Conservation (phyloP, 30 jellyfish, hydroid and myxozoan species). For the Rhopilema esculentum region DNA sequence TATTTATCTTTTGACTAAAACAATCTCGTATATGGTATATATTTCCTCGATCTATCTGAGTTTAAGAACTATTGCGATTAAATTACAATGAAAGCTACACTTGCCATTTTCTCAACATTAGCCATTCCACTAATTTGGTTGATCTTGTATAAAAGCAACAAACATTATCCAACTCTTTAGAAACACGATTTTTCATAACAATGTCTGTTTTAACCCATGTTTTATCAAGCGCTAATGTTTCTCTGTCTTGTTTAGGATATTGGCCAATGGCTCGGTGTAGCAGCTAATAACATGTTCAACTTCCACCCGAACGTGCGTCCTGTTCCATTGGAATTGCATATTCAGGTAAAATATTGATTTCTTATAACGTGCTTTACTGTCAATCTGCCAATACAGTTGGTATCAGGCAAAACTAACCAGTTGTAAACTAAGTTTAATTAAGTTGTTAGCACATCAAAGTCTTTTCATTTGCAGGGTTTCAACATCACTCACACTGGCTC, state of each 20-base stretch:
- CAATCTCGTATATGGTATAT: too few relatives aligned
- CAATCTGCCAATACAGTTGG: background rate
- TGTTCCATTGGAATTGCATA: constrained; percentile 90
- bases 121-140: too few relatives aligned
- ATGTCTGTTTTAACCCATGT: too few relatives aligned
- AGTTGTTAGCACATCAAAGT: background rate
- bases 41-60: too few relatives aligned
- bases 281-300: constrained; percentile 89
- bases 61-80: too few relatives aligned
- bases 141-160: too few relatives aligned
- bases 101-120: too few relatives aligned
- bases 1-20: too few relatives aligned
- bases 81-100: too few relatives aligned
- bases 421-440: background rate
- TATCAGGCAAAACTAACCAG: background rate
- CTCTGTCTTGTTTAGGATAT: constrained; percentile 54
- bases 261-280: constrained; percentile 99
- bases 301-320: constrained; percentile 98
- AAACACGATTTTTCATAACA: too few relatives aligned
- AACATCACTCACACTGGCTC: constrained; percentile 98
- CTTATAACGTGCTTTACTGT: background rate
- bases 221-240: too few relatives aligned
- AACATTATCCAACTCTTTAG: too few relatives aligned
- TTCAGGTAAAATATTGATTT: constrained; percentile 70
- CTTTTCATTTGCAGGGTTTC: constrained; percentile 73